A percentile compares a stretch with the other conserved stretches of the same genome.
phyloP scores from a whole-genome alignment of 2,797 vertebrate genomes.

The Podargus strigoides region DNA sequence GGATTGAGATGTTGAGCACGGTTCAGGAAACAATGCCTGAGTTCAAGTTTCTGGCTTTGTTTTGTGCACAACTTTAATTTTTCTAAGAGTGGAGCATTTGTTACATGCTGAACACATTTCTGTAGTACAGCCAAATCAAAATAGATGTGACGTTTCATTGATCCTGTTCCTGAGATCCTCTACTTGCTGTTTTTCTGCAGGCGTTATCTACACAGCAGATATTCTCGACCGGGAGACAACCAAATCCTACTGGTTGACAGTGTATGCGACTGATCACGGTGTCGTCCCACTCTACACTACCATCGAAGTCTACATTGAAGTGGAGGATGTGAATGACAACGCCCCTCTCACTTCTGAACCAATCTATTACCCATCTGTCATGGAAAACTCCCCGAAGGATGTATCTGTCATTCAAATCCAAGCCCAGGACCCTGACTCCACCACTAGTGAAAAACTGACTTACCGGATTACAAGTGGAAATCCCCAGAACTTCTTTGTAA shows the following conservation, averaged over 20 bases:
- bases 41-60: not conserved
- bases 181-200: slow-evolving; percentile 68
- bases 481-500: slow-evolving; percentile 94
- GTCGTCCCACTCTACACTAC: slow-evolving; percentile 89
- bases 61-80: not conserved
- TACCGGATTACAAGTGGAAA: slow-evolving; percentile 93
- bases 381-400: slow-evolving; percentile 92
- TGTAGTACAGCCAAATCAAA: not conserved
- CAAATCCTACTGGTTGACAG: slow-evolving; percentile 92
- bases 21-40: not conserved
- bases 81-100: not conserved
- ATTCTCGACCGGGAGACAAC: slow-evolving; percentile 91
- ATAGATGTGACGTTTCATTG: not conserved
- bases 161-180: not conserved
- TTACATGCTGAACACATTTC: not conserved
- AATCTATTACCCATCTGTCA: slow-evolving; percentile 83
- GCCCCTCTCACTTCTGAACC: slow-evolving; percentile 91
- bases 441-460: slow-evolving; percentile 77
- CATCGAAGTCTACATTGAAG: slow-evolving; percentile 90
- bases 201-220: slow-evolving; percentile 91
- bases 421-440: slow-evolving; percentile 91
- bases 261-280: slow-evolving; percentile 91
- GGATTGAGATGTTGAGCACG: not conserved
- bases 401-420: slow-evolving; percentile 91
- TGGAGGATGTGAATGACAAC: slow-evolving; percentile 95